phyloP scores from a whole-genome alignment of 1,140 invertebrate genomes.

The Rhopalosiphum maidis region DNA sequence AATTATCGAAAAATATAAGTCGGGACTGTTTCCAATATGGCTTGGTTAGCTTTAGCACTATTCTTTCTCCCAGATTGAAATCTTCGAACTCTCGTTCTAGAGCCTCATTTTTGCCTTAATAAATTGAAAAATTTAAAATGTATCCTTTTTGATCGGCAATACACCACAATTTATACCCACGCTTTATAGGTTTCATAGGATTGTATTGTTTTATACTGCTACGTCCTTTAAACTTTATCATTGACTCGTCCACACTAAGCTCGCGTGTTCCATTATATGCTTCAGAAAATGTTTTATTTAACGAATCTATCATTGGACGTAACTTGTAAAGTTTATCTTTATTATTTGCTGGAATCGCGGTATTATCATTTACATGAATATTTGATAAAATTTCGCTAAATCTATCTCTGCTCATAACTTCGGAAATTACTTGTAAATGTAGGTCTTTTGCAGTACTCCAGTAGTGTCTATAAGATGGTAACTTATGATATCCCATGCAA shows the following conservation, averaged over 20 bases:
- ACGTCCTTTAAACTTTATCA: conserved; percentile 57
- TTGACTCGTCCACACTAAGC: conserved; percentile 58
- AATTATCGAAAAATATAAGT: conserved; percentile 59
- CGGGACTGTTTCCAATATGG: conserved; percentile 40
- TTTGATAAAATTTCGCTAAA: conserved; percentile 34
- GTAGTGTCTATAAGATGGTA: background rate
- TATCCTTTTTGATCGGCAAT: conserved; percentile 59
- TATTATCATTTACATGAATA: conserved; percentile 13
- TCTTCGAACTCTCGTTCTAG: conserved; percentile 45
- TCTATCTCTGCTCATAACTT: conserved; percentile 8
- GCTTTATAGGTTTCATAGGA: conserved; percentile 62
- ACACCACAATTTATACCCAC: conserved; percentile 62
- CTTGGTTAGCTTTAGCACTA: conserved; percentile 57
- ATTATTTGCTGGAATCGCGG: conserved; percentile 21
- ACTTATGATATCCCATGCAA: background rate
- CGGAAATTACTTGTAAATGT: background rate
- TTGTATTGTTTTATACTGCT: conserved; percentile 61
- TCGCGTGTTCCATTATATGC: conserved; percentile 56
- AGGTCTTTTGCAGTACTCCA: background rate
- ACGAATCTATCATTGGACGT: conserved; percentile 54
- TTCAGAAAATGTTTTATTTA: conserved; percentile 59
- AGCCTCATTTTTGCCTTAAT: conserved; percentile 59
- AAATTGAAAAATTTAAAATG: conserved; percentile 58
- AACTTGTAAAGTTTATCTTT: conserved; percentile 60
- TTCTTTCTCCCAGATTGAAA: conserved; percentile 56